Evolutionary conservation across 2,113 vertebrate species (phyloP), one percentile per base, ranked within the genome.

Genomic region (Dryoscopus gambensis): DNA sequence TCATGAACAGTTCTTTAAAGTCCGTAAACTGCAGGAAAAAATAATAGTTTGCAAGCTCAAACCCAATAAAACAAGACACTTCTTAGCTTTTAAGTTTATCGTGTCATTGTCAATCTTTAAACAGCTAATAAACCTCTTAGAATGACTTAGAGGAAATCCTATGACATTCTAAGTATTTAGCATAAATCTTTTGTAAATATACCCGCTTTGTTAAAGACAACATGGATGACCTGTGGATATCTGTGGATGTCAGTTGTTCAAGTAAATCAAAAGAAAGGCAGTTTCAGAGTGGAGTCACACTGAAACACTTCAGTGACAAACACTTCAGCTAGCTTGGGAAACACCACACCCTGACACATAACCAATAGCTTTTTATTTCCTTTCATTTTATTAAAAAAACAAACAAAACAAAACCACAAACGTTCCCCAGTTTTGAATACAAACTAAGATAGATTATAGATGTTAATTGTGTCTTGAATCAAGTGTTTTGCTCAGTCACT

Each of bases 161-260:
- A 16, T 28, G 13, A 30, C 10, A 42, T 39, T 84, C 47, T 55
- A 84, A 71, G 18, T 11, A 70, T 55, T 52, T 64, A 57, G 10
- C 5, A 56, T 33, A 82, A 71, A 30, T 12, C 5, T 71, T 87
- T 31, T 64, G 4, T 68, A 68, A 71, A 82, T 42, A 67, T 42
- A 21, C 15, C 46, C 4, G 23, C 1, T 64, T 35, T 17, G 6
- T 62, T 55, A 76, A 82, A 70, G 25, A 39, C 5, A 82, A 10
- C 0, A 2, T 62, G 82, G 55, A 10, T 2, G 0, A 49, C 25
- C 35, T 44, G 8, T 24, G n/a, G 9, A 17, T 24, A 17, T 35
- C 40, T 62, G 11, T 37, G n/a, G 13, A 15, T 28, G 24, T 31
- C 52, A 64, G 6, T n/a, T 59, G 3, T 33, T 91, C n/a, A 27